Base-by-base conservation (phyloP, 53 echinoderm and acorn worm species). In the Crossaster papposus region DNA sequence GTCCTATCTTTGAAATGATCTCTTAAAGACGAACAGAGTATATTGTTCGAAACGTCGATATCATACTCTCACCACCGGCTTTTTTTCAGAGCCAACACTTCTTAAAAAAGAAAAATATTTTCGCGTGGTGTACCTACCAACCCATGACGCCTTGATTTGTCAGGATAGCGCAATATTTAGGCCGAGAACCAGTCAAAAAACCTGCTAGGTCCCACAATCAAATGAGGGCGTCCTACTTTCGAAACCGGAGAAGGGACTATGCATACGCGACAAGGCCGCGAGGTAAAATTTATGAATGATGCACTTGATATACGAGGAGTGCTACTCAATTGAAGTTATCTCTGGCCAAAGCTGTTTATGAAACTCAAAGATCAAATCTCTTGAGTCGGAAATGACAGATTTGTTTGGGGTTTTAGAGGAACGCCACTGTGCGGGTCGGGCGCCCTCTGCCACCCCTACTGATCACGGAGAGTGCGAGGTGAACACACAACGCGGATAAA, bases 341-440 rank as follows among this genome's bases (percentile, higher is more conserved):
- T 68, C 28, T 10, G n/a, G 68, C 68, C 68, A 68, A 68, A 68
- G 68, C 36, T 73, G 74, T 73, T 73, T 73, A 36, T 73, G 74
- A 73, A 18, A 73, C 34, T 17, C 74, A 73, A 73, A 73, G 74
- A 73, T 73, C 74, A 73, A 73, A 73, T 33, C 74, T 73, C 74
- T 73, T 73, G 74, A 35, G 35, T 35, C 32, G 18, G 36, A 35
- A 73, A 35, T 73, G 74, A 73, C 74, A 73, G 74, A 73, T 73
- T 73, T 73, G 74, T 73, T 73, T 73, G 10, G 24, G 74, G 34
- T 73, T 73, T n/a, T 15, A 14, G 74, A 24, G 11, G 15, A 36
- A 35, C 15, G 74, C 74, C 74, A 73, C 35, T n/a, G 74, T 14
- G 34, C 33, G 33, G 74, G 74, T 33, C 33, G 34, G 33, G 34